A percentile compares a stretch with the other conserved stretches of the same genome.
Conservation (phyloP, 2,888 invertebrate species). For the Sesamia inferens region DNA sequence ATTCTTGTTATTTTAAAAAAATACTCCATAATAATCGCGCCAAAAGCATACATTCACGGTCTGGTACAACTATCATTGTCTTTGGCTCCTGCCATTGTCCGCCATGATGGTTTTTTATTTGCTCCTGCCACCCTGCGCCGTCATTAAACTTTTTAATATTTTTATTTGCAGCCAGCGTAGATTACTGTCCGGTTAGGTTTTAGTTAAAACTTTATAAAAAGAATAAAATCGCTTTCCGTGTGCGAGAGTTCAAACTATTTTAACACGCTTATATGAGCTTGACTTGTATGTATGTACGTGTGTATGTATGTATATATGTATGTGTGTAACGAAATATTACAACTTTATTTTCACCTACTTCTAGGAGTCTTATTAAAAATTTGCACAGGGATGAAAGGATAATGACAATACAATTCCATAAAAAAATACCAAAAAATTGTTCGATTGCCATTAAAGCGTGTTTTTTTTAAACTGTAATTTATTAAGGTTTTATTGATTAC, state of each 20-base stretch:
- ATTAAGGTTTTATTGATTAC: too few species aligned
- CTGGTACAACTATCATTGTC: slow-evolving; percentile 79
- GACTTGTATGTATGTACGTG: too few species aligned
- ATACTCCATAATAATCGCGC: slow-evolving; percentile 65
- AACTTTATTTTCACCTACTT: too few species aligned
- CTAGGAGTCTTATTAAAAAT: too few species aligned
- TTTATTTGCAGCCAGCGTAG: slow-evolving; percentile 54
- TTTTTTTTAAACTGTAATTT: too few species aligned
- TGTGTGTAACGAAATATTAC: too few species aligned
- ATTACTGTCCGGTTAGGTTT: slow-evolving; percentile 57
- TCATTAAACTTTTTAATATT: slow-evolving; percentile 72
- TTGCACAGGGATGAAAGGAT: too few species aligned
- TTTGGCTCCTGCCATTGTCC: slow-evolving; percentile 72
- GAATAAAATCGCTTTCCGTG: slow-evolving; percentile 11
- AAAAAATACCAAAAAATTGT: too few species aligned
- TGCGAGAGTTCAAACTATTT: background rate
- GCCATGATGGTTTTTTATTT: slow-evolving; percentile 67
- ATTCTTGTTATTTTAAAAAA: slow-evolving; percentile 64
- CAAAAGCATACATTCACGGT: slow-evolving; percentile 73
- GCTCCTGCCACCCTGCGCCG: slow-evolving; percentile 63
- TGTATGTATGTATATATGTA: too few species aligned
- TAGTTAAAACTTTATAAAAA: slow-evolving; percentile 43
- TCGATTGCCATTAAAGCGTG: too few species aligned
- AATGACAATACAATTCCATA: too few species aligned
- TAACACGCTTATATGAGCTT: too few species aligned